Conservation (phyloP, 2,797 vertebrate genomes). For the Eulemur coronatus region DNA sequence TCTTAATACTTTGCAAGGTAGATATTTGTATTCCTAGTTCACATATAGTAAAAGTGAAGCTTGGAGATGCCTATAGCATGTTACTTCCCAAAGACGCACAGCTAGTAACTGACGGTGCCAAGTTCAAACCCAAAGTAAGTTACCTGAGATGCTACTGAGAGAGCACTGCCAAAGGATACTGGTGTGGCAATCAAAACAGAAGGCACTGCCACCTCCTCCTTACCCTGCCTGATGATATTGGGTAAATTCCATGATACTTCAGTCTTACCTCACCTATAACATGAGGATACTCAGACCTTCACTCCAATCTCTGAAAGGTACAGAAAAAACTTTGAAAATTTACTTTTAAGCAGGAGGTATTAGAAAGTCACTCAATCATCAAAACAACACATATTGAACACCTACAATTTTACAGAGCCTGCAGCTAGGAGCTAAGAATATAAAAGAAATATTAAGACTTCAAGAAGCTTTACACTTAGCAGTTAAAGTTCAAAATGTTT, state of each 20-base stretch:
- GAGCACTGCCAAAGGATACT: not conserved
- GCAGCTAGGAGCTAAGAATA: not conserved
- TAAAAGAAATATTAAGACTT: conserved; percentile 8
- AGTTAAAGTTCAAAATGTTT: not conserved
- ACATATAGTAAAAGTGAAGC: not conserved
- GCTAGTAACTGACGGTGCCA: not conserved
- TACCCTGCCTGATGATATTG: not conserved
- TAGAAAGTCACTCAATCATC: not conserved
- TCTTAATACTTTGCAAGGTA: not conserved
- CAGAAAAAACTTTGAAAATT: not conserved
- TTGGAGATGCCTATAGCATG: not conserved
- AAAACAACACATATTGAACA: not conserved
- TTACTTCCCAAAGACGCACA: not conserved
- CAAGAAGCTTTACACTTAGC: not conserved
- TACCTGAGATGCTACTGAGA: not conserved
- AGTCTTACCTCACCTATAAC: not conserved
- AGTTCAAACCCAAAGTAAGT: not conserved
- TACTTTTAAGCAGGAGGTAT: not conserved
- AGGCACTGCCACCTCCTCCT: not conserved
- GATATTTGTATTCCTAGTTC: not conserved
- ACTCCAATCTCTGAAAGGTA: not conserved
- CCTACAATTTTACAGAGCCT: not conserved
- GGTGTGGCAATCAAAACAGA: not conserved
- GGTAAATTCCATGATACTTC: not conserved
- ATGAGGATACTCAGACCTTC: not conserved